Percentiles rank a stretch among this genome's conserved stretches.
Evolutionary conservation across 1,140 invertebrate genomes (phyloP).

Genomic region (Brachionus sp.): DNA sequence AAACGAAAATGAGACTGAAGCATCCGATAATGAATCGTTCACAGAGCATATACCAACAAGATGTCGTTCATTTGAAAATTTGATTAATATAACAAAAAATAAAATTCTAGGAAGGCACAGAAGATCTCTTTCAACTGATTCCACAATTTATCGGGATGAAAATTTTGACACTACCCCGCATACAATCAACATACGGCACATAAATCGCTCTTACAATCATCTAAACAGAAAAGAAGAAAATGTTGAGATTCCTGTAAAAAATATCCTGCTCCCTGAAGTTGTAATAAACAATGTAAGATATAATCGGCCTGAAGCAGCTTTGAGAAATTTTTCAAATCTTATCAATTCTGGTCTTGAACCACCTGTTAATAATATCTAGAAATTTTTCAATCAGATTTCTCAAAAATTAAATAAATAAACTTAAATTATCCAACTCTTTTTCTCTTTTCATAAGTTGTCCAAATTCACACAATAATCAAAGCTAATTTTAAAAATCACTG

Average conservation of each 20-base stretch:
- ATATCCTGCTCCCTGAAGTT: not conserved
- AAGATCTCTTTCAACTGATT: not conserved
- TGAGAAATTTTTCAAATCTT: not conserved
- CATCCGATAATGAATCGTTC: not conserved
- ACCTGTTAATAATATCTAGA: not conserved
- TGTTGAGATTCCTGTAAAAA: not conserved
- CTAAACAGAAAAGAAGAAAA: not conserved
- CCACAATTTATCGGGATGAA: not conserved
- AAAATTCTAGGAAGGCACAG: not conserved
- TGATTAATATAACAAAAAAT: not conserved
- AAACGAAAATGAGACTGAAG: not conserved
- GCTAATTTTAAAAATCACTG: not conserved
- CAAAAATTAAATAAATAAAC: not conserved
- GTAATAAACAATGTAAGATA: constrained; percentile 12
- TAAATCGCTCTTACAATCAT: not conserved
- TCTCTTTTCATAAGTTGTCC: not conserved
- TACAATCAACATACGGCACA: not conserved
- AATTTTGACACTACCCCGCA: constrained; percentile 1
- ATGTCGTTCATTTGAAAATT: not conserved
- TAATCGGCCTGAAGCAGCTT: not conserved
- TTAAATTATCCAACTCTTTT: not conserved
- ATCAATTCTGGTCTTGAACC: not conserved
- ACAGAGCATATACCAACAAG: not conserved
- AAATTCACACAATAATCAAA: not conserved
- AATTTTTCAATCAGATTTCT: not conserved